Conservation (phyloP, 2,797 vertebrate species). For the Lutjanus argentimaculatus region DNA sequence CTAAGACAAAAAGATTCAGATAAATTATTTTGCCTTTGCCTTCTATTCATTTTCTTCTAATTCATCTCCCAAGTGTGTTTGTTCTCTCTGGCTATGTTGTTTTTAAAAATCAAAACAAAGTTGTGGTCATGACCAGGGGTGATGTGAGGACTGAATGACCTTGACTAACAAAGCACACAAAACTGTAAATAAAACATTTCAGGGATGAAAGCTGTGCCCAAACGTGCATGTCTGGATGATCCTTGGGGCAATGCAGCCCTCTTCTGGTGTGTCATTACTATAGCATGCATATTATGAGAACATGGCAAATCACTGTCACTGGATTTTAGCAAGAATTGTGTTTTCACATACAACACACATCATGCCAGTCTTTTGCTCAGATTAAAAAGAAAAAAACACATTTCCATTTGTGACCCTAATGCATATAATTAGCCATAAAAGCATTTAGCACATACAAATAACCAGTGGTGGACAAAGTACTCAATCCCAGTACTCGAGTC, state of each 20-base stretch:
- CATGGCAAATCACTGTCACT: background rate
- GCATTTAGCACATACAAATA: no score
- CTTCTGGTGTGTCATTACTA: slow-evolving; percentile 65
- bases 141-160: slow-evolving; percentile 1
- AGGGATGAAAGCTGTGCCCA: background rate
- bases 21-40: background rate
- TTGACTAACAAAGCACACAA: slow-evolving; percentile 5
- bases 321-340: background rate
- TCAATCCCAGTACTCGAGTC: no score
- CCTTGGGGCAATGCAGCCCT: slow-evolving; percentile 58
- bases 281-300: slow-evolving; percentile 26
- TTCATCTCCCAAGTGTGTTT: background rate
- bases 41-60: background rate
- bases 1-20: background rate
- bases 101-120: slow-evolving; percentile 5
- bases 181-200: background rate
- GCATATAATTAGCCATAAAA: no score
- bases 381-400: background rate
- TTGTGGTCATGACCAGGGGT: background rate
- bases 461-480: no score
- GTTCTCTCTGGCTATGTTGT: background rate
- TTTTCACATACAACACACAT: background rate
- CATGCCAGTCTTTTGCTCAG: background rate
- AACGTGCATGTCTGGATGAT: slow-evolving; percentile 12
- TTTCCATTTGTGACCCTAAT: background rate